Evolutionary conservation across 2,888 invertebrate genomes (phyloP), one percentile per base, ranked within the genome.

Genomic region (Notodonta ziczac): DNA sequence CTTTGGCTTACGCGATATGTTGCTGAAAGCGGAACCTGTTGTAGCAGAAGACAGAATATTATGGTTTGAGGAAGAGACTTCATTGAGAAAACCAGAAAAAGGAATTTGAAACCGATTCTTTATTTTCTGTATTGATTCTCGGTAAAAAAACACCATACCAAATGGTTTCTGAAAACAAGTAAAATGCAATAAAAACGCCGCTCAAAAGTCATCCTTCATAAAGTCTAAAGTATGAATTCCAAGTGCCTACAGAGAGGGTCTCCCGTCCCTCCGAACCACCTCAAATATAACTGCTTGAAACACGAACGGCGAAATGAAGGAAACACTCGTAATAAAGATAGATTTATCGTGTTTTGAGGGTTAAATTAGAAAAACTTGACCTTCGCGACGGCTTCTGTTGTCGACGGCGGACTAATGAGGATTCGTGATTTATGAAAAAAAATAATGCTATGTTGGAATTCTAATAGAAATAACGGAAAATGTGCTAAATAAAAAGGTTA

Each of bases 281-380:
- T 50, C 50, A 16, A 16, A 50, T 2, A 50, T 9, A 50, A 14
- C 50, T 16, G 50, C 50, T 16, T 14, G 16, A 8, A 52, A 52
- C 52, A 32, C 10, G 35, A 52, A 52, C 12, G 7, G 32, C 24
- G 16, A 50, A 50, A 50, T 14, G 50, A 52, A 10, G 12, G 32
- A 52, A 52, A 32, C 13, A 52, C 8, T 52, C 52, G 32, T 52
- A 52, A 52, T 52, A 52, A 12, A 52, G 52, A 7, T n/a, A 52
- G 52, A 52, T 52, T 52, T 52, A 52, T 52, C 52, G 52, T 52
- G 52, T 52, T 52, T 52, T 32, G 52, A 52, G 35, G 32, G 52
- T 16, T 8, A 52, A 32, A 52, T 52, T 24, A 32, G 10, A 52
- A 52, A 52, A 52, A 13, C 52, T 52, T 52, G 32, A 52, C 52